These are phyloP conservation scores for Drosophila nebulosa DNA, from an alignment of 1,140 invertebrate species.

Conservation along the genomic window DNA sequence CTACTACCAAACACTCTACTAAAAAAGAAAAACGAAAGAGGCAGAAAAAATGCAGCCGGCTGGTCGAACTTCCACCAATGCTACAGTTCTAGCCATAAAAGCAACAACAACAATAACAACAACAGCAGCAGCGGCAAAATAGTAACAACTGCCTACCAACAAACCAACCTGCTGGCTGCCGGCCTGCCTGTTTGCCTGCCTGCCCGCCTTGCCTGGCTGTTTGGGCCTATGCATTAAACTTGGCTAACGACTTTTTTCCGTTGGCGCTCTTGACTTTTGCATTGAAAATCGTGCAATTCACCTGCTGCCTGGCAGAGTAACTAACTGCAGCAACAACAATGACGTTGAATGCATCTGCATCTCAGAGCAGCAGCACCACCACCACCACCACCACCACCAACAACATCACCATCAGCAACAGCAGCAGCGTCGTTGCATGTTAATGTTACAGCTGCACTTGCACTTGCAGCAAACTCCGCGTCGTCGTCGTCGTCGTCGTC, in stretches of 20 bases:
- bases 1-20: slow-evolving; percentile 72
- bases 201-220: neutral
- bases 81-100: slow-evolving; percentile 53
- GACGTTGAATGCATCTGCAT: slow-evolving; percentile 73
- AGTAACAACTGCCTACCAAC: slow-evolving; percentile 58
- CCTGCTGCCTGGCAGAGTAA: slow-evolving; percentile 57
- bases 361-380: slow-evolving; percentile 34
- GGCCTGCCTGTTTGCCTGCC: neutral
- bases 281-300: slow-evolving; percentile 80
- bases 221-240: slow-evolving; percentile 60
- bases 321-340: slow-evolving; percentile 49
- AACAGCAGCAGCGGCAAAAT: slow-evolving; percentile 40
- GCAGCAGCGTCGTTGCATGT: slow-evolving; percentile 61
- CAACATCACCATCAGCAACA: neutral
- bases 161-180: neutral
- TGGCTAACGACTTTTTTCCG: slow-evolving; percentile 79
- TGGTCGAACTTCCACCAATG: slow-evolving; percentile 42
- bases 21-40: neutral
- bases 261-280: slow-evolving; percentile 78
- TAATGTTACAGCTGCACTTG: slow-evolving; percentile 78
- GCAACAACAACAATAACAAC: slow-evolving; percentile 26
- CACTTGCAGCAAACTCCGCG: slow-evolving; percentile 67
- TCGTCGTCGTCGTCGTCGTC: slow-evolving; percentile 39
- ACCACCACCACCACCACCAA: neutral
- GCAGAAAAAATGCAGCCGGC: slow-evolving; percentile 51